Conservation (phyloP, 2,113 vertebrate species). For the Nothoprocta pentlandii region DNA sequence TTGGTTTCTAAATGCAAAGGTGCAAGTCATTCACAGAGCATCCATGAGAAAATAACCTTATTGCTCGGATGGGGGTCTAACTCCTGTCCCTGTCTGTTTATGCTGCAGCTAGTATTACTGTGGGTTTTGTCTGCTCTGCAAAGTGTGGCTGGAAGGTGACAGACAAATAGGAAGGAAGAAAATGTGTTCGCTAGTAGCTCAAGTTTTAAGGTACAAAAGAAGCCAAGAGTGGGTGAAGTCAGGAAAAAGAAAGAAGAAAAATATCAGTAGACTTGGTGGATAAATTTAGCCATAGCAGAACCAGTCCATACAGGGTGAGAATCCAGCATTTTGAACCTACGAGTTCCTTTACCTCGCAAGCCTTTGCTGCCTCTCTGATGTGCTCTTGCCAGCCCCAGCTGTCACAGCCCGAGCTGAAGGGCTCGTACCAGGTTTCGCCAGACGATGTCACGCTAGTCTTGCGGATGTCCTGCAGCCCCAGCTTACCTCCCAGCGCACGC, state of each 20-base stretch:
- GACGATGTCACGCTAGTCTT: slow-evolving; percentile 52
- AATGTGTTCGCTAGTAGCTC: background rate
- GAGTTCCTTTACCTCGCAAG: background rate
- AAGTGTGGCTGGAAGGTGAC: background rate
- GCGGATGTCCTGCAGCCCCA: background rate
- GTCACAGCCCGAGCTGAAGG: background rate
- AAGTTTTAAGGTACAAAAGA: background rate
- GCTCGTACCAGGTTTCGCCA: slow-evolving; percentile 17
- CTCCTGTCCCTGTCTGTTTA: background rate
- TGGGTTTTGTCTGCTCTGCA: accelerated
- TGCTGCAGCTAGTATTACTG: background rate
- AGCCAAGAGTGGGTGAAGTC: background rate
- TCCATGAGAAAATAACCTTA: background rate
- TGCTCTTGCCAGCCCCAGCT: background rate
- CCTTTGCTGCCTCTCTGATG: accelerated
- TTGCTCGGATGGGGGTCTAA: background rate
- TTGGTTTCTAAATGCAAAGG: background rate
- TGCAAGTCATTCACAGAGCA: background rate
- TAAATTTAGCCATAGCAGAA: background rate
- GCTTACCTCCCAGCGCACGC: background rate
- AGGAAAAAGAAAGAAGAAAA: background rate
- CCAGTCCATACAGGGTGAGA: background rate
- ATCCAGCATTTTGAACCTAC: background rate
- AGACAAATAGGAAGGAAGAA: background rate
- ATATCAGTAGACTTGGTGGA: accelerated